Evolutionary conservation across 2,797 vertebrate species (phyloP).

Genomic region (Danio tinwini): DNA sequence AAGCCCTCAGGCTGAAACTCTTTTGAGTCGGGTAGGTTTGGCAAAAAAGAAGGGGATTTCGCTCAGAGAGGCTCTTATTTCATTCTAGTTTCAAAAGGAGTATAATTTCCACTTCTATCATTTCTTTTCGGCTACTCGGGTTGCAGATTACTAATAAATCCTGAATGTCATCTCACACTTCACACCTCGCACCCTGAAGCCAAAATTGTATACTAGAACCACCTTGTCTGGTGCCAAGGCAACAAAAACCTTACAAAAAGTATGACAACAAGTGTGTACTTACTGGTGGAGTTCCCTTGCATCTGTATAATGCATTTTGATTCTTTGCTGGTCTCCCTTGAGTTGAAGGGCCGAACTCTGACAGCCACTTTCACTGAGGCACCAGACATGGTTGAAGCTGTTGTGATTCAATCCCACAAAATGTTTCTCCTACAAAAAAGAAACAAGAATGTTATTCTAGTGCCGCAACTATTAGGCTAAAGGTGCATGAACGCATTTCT

Average conservation of each 20-base stretch:
- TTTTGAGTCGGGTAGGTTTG: slow-evolving; percentile 53
- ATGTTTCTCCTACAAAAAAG: slow-evolving; percentile 64
- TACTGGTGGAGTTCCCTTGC: slow-evolving; percentile 99
- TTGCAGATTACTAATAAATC: slow-evolving; percentile 61
- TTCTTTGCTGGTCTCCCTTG: slow-evolving; percentile 93
- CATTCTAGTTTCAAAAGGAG: slow-evolving; percentile 62
- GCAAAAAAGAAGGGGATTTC: slow-evolving; percentile 65
- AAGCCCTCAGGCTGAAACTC: slow-evolving; percentile 68
- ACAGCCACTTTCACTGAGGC: slow-evolving; percentile 99
- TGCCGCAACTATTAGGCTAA: slow-evolving; percentile 4
- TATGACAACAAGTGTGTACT: slow-evolving; percentile 71
- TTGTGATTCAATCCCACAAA: slow-evolving; percentile 58
- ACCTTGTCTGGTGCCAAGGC: slow-evolving; percentile 36
- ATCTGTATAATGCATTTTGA: slow-evolving; percentile 99
- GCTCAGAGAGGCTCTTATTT: slow-evolving; percentile 69
- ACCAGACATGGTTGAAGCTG: slow-evolving; percentile 89
- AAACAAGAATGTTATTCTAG: slow-evolving; percentile 33
- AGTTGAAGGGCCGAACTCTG: slow-evolving; percentile 96
- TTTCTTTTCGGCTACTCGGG: slow-evolving; percentile 68
- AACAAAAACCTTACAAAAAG: slow-evolving; percentile 36
- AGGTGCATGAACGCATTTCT: background rate
- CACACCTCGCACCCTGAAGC: slow-evolving; percentile 32
- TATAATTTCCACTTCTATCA: slow-evolving; percentile 62
- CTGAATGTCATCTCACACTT: background rate
- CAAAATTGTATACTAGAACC: slow-evolving; percentile 52